Percentiles rank a stretch among this genome's conserved stretches.
Evolutionary conservation across 2,888 invertebrate genomes (phyloP).

Genomic region (Galerucella calmariensis): DNA sequence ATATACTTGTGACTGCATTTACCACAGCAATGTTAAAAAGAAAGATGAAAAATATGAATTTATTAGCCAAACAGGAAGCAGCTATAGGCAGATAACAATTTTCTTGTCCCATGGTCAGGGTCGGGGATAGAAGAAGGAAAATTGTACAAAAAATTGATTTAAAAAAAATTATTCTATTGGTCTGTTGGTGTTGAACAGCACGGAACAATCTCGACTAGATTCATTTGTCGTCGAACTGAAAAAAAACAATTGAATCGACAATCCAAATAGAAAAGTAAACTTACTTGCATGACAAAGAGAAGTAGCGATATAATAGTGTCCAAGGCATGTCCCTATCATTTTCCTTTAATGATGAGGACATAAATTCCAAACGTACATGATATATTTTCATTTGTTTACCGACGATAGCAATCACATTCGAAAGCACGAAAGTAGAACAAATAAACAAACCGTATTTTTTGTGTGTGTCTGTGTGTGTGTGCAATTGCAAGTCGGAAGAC

Average conservation of each 20-base stretch:
- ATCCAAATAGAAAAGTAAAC: conserved; percentile 4
- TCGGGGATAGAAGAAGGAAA: too few relatives aligned
- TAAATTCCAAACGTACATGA: conserved; percentile 40
- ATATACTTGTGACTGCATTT: too few relatives aligned
- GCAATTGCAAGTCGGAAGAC: conserved; percentile 30
- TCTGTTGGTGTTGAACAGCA: too few relatives aligned
- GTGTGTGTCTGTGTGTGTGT: conserved; percentile 10
- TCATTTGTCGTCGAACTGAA: not conserved
- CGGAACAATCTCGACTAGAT: not conserved
- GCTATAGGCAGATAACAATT: too few relatives aligned
- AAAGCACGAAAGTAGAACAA: conserved; percentile 45
- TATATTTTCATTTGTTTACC: conserved; percentile 36
- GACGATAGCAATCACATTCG: conserved; percentile 43
- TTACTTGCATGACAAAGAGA: conserved; percentile 7
- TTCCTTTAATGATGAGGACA: conserved; percentile 37
- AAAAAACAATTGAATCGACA: conserved; percentile 3
- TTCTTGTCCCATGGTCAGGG: too few relatives aligned
- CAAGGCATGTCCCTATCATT: conserved; percentile 34
- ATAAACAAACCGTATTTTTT: conserved; percentile 30
- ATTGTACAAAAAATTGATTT: too few relatives aligned
- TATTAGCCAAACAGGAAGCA: too few relatives aligned
- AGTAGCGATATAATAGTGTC: conserved; percentile 10
- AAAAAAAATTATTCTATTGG: too few relatives aligned
- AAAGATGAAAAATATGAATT: too few relatives aligned
- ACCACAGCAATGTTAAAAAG: too few relatives aligned